Evolutionary conservation across 2,888 invertebrate genomes (phyloP), one percentile per base, ranked within the genome.

Genomic region (Syritta pipiens): DNA sequence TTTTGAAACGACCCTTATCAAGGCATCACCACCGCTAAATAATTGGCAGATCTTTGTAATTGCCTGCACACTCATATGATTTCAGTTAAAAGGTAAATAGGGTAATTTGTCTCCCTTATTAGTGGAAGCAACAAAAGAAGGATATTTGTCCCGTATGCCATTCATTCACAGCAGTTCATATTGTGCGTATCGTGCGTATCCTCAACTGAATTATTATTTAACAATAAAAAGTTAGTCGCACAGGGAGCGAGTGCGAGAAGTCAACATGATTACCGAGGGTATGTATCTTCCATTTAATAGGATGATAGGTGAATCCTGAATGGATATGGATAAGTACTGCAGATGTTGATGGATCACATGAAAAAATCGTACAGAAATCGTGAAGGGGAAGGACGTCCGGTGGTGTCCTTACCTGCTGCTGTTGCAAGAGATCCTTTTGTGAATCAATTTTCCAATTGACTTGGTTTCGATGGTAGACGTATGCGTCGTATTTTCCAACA

Each of bases 91-190:
- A 79, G 79, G 67, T 74, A 79, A 79, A 74, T 79, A 79, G 79
- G 74, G 79, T 79, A 79, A 79, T 79, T 79, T 79, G 79, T 79
- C 79, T 55, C 79, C 79, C 79, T 68, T 74, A 79, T 79, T 79
- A 68, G 62, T 79, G 30, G 17, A 57, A 12, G 6, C 19, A 67
- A 74, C 79, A 79, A 79, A 67, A 57, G 68, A 67, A 49, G 37
- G 74, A 30, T 35, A 68, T 19, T 79, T 48, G 28, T 62, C 22
- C 30, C 44, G 51, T 51, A 51, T 72, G 59, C 72, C 71, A 77
- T 48, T 77, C 59, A 72, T 44, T 53, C 28, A 44, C 32, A 51
- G 51, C 22, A 67, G 55, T 48, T 24, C 4, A 51, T 53, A 57
- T 44, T 22, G 4, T 19, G 14, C 32, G 14, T 26, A 12, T 6